A percentile compares a stretch with the other conserved stretches of the same genome.
Evolutionary conservation across 2,113 vertebrate species (phyloP).

Genomic region (Trichechus manatus): DNA sequence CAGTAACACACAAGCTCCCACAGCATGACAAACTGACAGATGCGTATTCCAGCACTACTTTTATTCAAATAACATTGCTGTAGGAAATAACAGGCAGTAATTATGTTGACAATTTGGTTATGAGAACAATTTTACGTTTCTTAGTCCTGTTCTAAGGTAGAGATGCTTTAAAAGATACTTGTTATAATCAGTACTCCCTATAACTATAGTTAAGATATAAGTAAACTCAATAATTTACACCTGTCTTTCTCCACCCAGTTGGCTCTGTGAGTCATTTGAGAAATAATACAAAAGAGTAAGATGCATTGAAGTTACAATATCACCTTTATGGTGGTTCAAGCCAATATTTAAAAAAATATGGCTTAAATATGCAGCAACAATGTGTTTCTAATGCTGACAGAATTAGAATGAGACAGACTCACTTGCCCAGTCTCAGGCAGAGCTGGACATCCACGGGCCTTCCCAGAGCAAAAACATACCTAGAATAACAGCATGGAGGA

Average conservation of each 20-base stretch:
- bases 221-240: not conserved
- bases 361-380: not conserved
- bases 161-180: slow-evolving; percentile 44
- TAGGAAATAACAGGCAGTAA: slow-evolving; percentile 12
- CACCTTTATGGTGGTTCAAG: not conserved
- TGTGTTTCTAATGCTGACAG: not conserved
- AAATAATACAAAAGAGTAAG: slow-evolving; percentile 26
- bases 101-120: not conserved
- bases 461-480: not conserved
- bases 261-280: not conserved
- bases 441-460: not conserved
- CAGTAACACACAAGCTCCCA: too few species aligned
- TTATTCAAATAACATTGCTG: slow-evolving; percentile 37
- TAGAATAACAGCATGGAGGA: not conserved
- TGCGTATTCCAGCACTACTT: not conserved
- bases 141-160: not conserved
- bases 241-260: not conserved
- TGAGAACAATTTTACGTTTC: slow-evolving; percentile 50
- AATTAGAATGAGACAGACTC: not conserved
- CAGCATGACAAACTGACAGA: too few species aligned
- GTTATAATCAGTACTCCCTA: not conserved
- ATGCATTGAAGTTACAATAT: not conserved
- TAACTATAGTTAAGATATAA: not conserved
- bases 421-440: not conserved
- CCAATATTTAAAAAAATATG: not conserved